Conservation (phyloP, 2,888 invertebrate species). For the Himalopsyche japonica region DNA sequence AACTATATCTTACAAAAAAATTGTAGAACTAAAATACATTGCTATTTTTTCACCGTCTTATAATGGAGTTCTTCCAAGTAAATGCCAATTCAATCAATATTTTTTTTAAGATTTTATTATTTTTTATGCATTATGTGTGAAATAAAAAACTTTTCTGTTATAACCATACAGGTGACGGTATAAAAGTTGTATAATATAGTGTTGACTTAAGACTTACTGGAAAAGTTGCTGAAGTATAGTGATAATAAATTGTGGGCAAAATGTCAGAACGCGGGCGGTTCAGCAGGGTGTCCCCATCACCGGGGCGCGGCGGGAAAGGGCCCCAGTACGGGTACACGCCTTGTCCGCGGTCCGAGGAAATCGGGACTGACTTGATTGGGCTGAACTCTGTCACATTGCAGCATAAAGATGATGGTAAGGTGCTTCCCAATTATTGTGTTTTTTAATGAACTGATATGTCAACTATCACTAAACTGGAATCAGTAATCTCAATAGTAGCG, state of each 20-base stretch:
- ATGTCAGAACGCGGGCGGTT: constrained; percentile 34
- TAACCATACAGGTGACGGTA: background rate
- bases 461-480: no score
- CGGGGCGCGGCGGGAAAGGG: constrained; percentile 27
- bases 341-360: constrained; percentile 59
- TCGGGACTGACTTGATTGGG: constrained; percentile 50
- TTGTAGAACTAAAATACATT: no score
- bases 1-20: no score
- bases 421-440: background rate
- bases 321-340: constrained; percentile 57
- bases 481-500: no score
- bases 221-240: background rate
- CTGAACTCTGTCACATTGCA: constrained; percentile 15
- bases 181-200: background rate
- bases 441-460: no score
- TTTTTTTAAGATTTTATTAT: no score
- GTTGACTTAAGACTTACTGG: background rate
- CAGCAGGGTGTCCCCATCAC: constrained; percentile 34
- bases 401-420: constrained; percentile 19
- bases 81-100: no score
- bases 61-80: no score
- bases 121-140: no score
- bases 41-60: no score
- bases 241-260: background rate
- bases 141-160: background rate